These are phyloP conservation scores for Eulemur mongoz DNA, from an alignment of 2,797 vertebrate species.

Conservation along the genomic window DNA sequence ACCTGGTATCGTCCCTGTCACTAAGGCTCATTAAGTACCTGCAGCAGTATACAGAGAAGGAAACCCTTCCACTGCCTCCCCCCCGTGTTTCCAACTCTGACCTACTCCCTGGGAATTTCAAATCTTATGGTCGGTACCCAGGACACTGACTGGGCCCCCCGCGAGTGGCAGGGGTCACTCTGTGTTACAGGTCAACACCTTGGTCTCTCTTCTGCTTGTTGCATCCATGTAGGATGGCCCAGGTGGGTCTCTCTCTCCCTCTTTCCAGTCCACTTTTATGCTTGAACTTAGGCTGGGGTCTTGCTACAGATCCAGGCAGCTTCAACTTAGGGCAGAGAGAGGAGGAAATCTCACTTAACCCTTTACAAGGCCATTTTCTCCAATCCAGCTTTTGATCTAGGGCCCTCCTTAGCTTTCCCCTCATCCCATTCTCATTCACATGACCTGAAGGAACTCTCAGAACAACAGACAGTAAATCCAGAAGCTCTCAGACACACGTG, in stretches of 20 bases:
- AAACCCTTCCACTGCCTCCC: background rate
- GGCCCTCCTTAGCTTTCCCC: background rate
- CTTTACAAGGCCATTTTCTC: background rate
- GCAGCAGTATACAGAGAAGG: background rate
- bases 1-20: background rate
- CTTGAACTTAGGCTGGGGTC: background rate
- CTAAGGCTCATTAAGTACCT: too few species aligned
- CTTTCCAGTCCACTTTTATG: background rate
- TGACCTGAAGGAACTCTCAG: background rate
- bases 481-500: conserved; percentile 39
- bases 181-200: background rate
- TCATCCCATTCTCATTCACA: fast-evolving
- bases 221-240: background rate
- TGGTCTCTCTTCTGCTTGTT: background rate
- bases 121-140: background rate
- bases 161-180: too few species aligned
- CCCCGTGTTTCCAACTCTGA: background rate
- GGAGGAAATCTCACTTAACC: background rate
- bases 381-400: background rate
- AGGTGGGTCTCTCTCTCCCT: background rate
- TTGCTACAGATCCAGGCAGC: background rate
- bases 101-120: background rate
- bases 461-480: conserved; percentile 66
- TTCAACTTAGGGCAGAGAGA: background rate
- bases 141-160: background rate